Evolutionary conservation across 2,797 vertebrate species (phyloP).

Genomic region (Menidia menidia): DNA sequence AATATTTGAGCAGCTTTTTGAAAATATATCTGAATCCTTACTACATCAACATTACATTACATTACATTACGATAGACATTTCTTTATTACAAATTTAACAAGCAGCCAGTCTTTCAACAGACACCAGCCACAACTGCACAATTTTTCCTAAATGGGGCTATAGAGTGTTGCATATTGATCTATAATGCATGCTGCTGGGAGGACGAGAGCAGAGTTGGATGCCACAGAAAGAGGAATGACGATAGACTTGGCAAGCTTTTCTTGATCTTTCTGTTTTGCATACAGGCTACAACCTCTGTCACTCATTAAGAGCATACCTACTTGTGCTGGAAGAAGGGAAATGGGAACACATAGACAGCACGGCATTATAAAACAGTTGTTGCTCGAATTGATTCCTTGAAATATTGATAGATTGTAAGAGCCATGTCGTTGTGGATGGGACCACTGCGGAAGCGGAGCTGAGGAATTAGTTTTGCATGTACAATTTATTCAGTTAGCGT

Average conservation of each 20-base stretch:
- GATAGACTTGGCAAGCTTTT: slow-evolving; percentile 49
- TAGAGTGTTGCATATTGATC: slow-evolving; percentile 58
- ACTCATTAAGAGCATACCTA: slow-evolving; percentile 29
- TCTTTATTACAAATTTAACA: slow-evolving; percentile 24
- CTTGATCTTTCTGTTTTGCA: slow-evolving; percentile 38
- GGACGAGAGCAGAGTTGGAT: slow-evolving; percentile 44
- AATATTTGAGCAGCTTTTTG: neutral
- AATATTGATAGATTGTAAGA: slow-evolving; percentile 58
- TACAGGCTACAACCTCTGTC: slow-evolving; percentile 5
- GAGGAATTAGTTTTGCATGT: neutral
- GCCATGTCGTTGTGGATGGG: slow-evolving; percentile 21
- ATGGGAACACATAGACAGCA: slow-evolving; percentile 20
- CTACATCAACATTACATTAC: slow-evolving; percentile 6
- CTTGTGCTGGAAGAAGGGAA: slow-evolving; percentile 27
- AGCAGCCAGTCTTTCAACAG: slow-evolving; percentile 27
- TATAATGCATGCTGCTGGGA: slow-evolving; percentile 56
- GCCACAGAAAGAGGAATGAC: slow-evolving; percentile 50
- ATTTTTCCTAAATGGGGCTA: slow-evolving; percentile 33
- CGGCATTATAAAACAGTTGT: slow-evolving; percentile 39
- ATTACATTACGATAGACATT: slow-evolving; percentile 14
- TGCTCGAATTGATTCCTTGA: slow-evolving; percentile 39
- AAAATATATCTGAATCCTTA: neutral
- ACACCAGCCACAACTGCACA: slow-evolving; percentile 24
- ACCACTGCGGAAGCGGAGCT: slow-evolving; percentile 4
- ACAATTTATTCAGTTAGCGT: neutral